phyloP scores from a whole-genome alignment of 1,140 invertebrate species.

The Bombyx mandarina region DNA sequence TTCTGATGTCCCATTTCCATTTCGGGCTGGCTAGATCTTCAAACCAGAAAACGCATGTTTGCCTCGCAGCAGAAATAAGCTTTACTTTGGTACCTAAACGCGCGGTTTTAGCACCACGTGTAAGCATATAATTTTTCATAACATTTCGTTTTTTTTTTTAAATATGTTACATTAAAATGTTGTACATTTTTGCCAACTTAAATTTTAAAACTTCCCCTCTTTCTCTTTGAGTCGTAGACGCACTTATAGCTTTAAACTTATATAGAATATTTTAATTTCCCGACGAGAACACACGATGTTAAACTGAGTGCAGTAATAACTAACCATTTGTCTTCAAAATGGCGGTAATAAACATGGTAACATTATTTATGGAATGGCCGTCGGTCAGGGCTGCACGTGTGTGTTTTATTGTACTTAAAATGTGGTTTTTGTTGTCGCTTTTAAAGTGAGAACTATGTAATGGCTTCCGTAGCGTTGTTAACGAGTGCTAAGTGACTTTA shows the following conservation, averaged over 20 bases:
- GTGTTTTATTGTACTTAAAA: slow-evolving; percentile 53
- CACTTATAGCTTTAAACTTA: slow-evolving; percentile 63
- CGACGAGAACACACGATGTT: slow-evolving; percentile 58
- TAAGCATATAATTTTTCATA: no score
- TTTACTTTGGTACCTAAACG: no score
- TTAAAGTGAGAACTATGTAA: slow-evolving; percentile 1
- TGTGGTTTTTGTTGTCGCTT: slow-evolving; percentile 58
- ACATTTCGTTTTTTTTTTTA: no score
- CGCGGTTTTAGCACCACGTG: no score
- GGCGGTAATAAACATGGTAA: slow-evolving; percentile 67
- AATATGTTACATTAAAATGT: no score
- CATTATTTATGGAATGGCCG: slow-evolving; percentile 70
- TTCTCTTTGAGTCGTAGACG: background rate
- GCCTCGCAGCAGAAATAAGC: no score
- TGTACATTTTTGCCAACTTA: no score
- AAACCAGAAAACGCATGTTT: no score
- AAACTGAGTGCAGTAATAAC: slow-evolving; percentile 66
- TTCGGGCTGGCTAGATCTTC: no score
- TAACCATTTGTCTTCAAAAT: slow-evolving; percentile 71
- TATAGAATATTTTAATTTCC: slow-evolving; percentile 70
- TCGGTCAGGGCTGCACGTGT: slow-evolving; percentile 56
- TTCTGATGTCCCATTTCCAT: no score
- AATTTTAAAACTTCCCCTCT: no score
- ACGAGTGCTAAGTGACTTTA: background rate
- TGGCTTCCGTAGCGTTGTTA: background rate